These are phyloP conservation scores for Morpho deidamia DNA, from an alignment of 2,888 invertebrate genomes.

Conservation along the genomic window DNA sequence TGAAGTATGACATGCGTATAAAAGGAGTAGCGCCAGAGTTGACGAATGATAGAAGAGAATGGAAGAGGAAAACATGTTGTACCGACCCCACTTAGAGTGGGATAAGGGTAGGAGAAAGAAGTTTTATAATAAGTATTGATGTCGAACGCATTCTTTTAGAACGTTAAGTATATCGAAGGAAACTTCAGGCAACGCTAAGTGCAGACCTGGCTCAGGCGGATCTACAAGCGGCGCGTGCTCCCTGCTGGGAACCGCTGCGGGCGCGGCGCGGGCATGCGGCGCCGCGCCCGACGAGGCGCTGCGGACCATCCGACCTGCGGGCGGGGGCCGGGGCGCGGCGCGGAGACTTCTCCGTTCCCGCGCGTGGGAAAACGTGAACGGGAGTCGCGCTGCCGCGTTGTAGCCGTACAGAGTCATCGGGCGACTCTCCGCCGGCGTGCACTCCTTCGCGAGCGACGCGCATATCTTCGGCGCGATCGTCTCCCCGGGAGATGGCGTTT, in stretches of 20 bases:
- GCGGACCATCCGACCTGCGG: constrained; percentile 70
- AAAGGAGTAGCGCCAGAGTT: no score
- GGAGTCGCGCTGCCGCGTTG: constrained; percentile 70
- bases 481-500: constrained; percentile 55
- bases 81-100: no score
- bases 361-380: constrained; percentile 70
- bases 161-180: constrained; percentile 16
- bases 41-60: no score
- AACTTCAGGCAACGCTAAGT: constrained; percentile 32
- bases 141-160: no score
- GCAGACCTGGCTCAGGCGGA: constrained; percentile 44
- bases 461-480: constrained; percentile 70
- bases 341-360: constrained; percentile 41
- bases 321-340: constrained; percentile 40
- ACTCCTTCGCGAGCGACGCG: constrained; percentile 54
- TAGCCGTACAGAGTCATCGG: constrained; percentile 74
- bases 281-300: constrained; percentile 72
- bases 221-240: constrained; percentile 44
- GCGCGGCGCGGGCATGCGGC: constrained; percentile 42
- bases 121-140: no score
- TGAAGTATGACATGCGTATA: no score
- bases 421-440: constrained; percentile 57
- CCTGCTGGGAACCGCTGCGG: constrained; percentile 50
- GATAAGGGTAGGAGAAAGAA: no score
- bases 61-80: no score